These are phyloP conservation scores for Anarrhichthys ocellatus DNA, from an alignment of 2,113 vertebrate genomes.

Conservation along the genomic window DNA sequence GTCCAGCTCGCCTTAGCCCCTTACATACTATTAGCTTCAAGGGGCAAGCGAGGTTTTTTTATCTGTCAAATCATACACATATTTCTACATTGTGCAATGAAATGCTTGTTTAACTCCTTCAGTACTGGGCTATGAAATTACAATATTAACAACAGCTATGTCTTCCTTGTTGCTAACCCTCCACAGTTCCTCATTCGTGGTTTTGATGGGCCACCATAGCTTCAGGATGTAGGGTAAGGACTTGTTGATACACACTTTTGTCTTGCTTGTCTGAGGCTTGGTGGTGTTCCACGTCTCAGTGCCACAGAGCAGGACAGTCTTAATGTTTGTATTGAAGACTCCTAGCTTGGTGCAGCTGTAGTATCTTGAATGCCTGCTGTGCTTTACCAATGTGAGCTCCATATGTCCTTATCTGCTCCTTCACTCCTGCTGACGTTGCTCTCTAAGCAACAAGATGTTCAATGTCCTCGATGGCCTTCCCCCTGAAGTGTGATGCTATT, in stretches of 20 bases:
- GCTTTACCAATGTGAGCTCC: not conserved
- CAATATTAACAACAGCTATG: not conserved
- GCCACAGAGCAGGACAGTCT: not conserved
- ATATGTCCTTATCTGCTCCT: not conserved
- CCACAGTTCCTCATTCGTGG: not conserved
- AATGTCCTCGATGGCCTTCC: not conserved
- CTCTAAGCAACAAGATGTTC: no score
- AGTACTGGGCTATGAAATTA: not conserved
- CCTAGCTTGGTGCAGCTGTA: not conserved
- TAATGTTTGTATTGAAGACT: not conserved
- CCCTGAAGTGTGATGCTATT: not conserved
- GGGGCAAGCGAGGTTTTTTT: not conserved
- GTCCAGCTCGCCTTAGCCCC: no score
- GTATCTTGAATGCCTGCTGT: not conserved
- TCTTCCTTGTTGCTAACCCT: not conserved
- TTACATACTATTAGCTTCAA: not conserved
- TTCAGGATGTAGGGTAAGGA: not conserved
- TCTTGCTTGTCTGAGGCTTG: not conserved
- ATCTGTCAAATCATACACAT: not conserved
- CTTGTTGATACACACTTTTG: not conserved
- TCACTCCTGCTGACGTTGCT: not conserved
- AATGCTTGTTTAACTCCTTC: no score
- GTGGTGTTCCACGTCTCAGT: not conserved
- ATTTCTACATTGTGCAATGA: not conserved
- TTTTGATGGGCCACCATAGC: not conserved